These are phyloP conservation scores for Drosophila falleni DNA, from an alignment of 2,888 invertebrate species.

Conservation along the genomic window DNA sequence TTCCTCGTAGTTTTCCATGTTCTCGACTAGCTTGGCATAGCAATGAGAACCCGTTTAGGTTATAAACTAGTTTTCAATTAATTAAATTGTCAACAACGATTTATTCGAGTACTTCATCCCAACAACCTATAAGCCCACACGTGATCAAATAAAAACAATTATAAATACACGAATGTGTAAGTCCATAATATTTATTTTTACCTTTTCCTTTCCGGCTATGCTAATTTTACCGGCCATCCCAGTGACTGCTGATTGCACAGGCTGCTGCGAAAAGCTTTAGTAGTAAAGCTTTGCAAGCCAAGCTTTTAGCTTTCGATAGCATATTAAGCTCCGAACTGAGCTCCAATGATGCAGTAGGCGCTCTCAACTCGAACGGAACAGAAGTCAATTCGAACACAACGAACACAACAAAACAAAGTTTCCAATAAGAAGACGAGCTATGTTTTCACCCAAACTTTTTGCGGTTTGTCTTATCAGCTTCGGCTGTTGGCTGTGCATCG, in stretches of 20 bases:
- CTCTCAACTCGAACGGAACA: slow-evolving; percentile 53
- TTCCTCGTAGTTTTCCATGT: slow-evolving; percentile 42
- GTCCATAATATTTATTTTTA: slow-evolving; percentile 48
- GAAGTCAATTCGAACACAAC: slow-evolving; percentile 5
- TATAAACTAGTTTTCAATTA: slow-evolving; percentile 45
- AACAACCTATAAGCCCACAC: neutral
- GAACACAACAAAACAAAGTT: neutral
- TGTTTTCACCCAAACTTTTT: slow-evolving; percentile 53
- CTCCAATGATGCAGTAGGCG: slow-evolving; percentile 57
- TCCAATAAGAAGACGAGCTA: slow-evolving; percentile 14
- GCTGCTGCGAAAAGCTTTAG: slow-evolving; percentile 10
- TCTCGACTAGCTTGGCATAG: slow-evolving; percentile 2
- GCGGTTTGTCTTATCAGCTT: slow-evolving; percentile 61
- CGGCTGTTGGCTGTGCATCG: slow-evolving; percentile 30
- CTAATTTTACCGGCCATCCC: slow-evolving; percentile 40
- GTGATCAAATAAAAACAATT: neutral
- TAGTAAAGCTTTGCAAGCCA: slow-evolving; percentile 10
- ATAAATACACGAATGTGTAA: neutral
- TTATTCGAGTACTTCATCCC: neutral
- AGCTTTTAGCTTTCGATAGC: slow-evolving; percentile 40
- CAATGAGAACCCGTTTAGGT: slow-evolving; percentile 38
- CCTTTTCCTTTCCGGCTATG: slow-evolving; percentile 54
- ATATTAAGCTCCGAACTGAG: slow-evolving; percentile 66
- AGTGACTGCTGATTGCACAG: slow-evolving; percentile 13
- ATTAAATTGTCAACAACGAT: slow-evolving; percentile 14